Evolutionary conservation across 2,888 invertebrate species (phyloP), one percentile per base, ranked within the genome.

Genomic region (Mythimna pallens): DNA sequence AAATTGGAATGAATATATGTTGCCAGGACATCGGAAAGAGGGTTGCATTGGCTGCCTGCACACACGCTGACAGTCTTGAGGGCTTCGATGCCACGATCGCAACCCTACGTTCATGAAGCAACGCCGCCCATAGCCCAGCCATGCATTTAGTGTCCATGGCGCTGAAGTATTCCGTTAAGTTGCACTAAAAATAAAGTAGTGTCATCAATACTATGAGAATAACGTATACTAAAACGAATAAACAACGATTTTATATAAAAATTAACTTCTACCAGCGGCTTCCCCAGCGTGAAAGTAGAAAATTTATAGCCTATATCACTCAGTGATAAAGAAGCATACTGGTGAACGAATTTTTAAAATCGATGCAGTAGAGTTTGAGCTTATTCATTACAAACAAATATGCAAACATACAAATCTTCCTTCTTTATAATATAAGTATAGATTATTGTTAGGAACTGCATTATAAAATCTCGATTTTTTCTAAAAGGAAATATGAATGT

Each of bases 1-100:
- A 95, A 86, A 99, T 98, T 68, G 99, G 99, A 94, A 99, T 99
- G 93, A 98, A 99, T 90, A 99, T 99, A 90, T 99, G 99, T 94
- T 99, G 99, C 99, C 99, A 99, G 85, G 98, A 98, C 99, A 99
- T 99, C 1, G 99, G 99, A 94, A 99, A 99, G 58, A 99, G 97
- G 63, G 99, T 97, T 78, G 98, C 98, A 92, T 99, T 99, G 25
- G 99, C 99, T 20, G 99, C 99, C 93, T 99, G 99, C 40, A 98
- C 98, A 89, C 98, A 98, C 0, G 99, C 99, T 65, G 99, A 99
- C 65, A 99, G 96, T 76, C 99, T 97, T 82, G 98, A 98, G 80
- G 99, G 96, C 90, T 98, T 98, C 80, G 98, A 97, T 1, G 99
- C 99, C 12, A 98, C 99, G 87, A 99, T 98, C 70, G 99, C 98